Conservation (phyloP, 1,140 invertebrate species). For the Drosophila lacertosa region DNA sequence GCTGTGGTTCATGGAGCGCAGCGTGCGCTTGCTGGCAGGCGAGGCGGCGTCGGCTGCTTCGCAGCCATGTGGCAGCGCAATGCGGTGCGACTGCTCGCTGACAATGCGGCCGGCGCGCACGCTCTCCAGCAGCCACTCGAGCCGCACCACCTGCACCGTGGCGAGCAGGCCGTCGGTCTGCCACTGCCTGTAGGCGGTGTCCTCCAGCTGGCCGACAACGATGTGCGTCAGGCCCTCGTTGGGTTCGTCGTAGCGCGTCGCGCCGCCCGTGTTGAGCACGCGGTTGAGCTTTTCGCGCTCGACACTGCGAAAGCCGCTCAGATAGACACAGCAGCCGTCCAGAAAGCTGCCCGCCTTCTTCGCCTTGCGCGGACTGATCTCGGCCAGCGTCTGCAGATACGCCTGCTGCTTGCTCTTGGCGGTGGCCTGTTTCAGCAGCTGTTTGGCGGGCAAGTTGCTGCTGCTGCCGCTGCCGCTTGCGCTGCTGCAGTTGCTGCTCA, state of each 20-base stretch:
- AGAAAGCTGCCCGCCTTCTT: conserved; percentile 91
- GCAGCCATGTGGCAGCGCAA: conserved; percentile 64
- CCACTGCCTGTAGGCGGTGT: conserved; percentile 66
- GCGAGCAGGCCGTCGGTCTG: conserved; percentile 56
- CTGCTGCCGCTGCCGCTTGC: neutral
- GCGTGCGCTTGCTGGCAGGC: conserved; percentile 86
- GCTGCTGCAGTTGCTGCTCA: conserved; percentile 32
- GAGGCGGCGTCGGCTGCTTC: conserved; percentile 84
- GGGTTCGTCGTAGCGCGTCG: conserved; percentile 90
- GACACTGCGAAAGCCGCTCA: conserved; percentile 87
- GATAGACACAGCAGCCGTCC: conserved; percentile 91
- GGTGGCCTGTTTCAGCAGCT: conserved; percentile 63
- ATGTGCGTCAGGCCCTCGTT: conserved; percentile 92
- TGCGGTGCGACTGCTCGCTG: conserved; percentile 85
- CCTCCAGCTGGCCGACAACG: conserved; percentile 87
- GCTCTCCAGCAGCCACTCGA: conserved; percentile 91
- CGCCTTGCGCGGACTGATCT: conserved; percentile 87
- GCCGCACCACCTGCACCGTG: conserved; percentile 87
- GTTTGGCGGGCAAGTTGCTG: conserved; percentile 45
- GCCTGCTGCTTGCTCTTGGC: conserved; percentile 7
- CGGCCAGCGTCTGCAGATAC: conserved; percentile 84
- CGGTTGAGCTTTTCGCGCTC: conserved; percentile 90
- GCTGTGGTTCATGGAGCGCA: conserved; percentile 82
- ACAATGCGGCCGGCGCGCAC: conserved; percentile 87
- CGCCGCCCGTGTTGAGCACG: conserved; percentile 92